Evolutionary conservation across 2,888 invertebrate genomes (phyloP).

Genomic region (Eristalis tenax): DNA sequence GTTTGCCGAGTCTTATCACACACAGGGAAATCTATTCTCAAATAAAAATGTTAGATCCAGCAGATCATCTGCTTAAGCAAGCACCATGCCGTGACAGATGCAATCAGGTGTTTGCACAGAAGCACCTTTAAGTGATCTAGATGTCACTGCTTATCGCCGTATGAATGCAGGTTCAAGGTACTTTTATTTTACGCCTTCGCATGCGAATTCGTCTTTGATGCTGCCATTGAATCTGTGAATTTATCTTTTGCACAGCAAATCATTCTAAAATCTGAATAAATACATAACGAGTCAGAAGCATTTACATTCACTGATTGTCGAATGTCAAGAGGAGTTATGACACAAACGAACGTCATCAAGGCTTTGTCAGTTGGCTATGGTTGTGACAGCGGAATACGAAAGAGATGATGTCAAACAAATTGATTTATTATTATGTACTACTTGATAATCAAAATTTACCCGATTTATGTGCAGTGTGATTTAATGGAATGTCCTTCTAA

Average conservation of each 20-base stretch:
- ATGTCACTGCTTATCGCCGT: not conserved
- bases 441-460: too few relatives aligned
- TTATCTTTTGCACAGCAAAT: constrained; percentile 10
- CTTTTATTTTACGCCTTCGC: not conserved
- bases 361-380: not conserved
- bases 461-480: too few relatives aligned
- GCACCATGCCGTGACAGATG: not conserved
- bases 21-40: not conserved
- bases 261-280: not conserved
- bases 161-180: not conserved
- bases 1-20: not conserved
- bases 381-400: not conserved
- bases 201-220: not conserved
- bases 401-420: too few relatives aligned
- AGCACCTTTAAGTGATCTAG: not conserved
- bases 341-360: not conserved
- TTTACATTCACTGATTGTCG: not conserved
- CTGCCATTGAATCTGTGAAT: not conserved
- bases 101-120: not conserved
- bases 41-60: not conserved
- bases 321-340: not conserved
- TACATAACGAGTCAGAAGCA: not conserved
- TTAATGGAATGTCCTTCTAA: too few relatives aligned
- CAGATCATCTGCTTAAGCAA: not conserved
- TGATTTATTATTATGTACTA: too few relatives aligned